Percentiles rank a stretch among this genome's conserved stretches.
These are phyloP conservation scores for Rhea pennata DNA, from an alignment of 2,113 vertebrate genomes.

Conservation along the genomic window DNA sequence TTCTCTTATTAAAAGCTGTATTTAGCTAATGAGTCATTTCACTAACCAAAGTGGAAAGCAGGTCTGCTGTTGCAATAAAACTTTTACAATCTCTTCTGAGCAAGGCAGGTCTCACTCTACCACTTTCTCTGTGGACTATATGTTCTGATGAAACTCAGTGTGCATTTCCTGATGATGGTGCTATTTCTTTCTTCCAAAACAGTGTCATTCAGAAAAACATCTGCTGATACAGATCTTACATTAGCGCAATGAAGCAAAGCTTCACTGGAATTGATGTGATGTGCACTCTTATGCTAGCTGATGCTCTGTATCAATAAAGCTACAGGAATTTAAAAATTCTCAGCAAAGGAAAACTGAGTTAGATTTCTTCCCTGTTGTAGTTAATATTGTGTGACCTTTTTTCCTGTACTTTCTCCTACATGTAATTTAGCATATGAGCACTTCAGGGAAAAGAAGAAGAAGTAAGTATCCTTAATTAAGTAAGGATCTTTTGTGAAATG, in stretches of 20 bases:
- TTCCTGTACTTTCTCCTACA: not conserved
- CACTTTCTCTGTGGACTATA: not conserved
- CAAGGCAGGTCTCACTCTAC: not conserved
- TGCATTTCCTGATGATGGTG: rapidly evolving
- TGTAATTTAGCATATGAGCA: not conserved
- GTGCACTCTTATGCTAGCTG: not conserved
- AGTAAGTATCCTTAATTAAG: conserved; percentile 3
- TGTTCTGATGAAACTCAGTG: not conserved
- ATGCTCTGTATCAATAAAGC: not conserved
- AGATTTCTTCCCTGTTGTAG: not conserved
- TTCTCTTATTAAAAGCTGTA: not conserved
- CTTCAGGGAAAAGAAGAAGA: conserved; percentile 13
- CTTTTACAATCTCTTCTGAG: not conserved
- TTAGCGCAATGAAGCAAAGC: not conserved
- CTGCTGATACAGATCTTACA: not conserved
- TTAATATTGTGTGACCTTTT: not conserved
- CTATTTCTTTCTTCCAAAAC: not conserved
- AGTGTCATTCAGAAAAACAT: not conserved
- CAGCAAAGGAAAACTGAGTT: not conserved
- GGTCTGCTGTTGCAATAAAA: not conserved
- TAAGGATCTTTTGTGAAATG: not conserved
- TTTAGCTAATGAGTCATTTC: not conserved
- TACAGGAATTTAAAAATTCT: not conserved
- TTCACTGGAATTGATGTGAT: rapidly evolving
- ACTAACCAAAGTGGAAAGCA: not conserved